Base-by-base conservation (phyloP, 2,888 invertebrate species). In the Atethmia centrago region DNA sequence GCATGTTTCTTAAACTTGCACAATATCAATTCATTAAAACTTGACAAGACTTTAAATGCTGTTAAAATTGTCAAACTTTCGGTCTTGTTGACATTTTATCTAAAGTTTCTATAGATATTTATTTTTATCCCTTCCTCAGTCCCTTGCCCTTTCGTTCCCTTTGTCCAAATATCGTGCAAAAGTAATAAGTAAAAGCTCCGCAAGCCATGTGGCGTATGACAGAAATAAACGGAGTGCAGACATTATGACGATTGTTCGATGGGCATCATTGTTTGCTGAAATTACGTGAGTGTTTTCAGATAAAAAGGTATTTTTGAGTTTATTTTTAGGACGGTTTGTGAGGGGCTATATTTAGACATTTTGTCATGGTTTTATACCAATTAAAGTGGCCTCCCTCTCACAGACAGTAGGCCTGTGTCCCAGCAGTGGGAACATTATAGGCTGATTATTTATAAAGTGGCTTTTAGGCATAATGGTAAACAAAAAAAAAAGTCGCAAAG, bases 101-200 rank as follows among this genome's bases (percentile, higher is more conserved):
- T 56, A 47, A 66, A 66, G 1, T 56, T 56, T 67, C 31, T 49
- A 36, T 16, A 42, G n/a, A 21, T 25, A 31, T 56, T 9, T 55
- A 51, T 73, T 59, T 72, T 21, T n/a, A 31, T 61, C 65, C 55
- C 9, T 47, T 61, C 28, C 42, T 31, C 14, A 25, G 16, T 58
- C 31, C 74, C 31, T 3, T 40, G 21, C 3, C 31, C 14, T 10
- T 25, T 36, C 45, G n/a, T 25, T 25, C 58, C 51, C 14, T 47
- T 76, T 76, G 76, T 76, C 55, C n/a, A 62, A 81, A 71, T 45
- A 65, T 51, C 77, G 49, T 82, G 42, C 68, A 81, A 81, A 76
- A 71, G n/a, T 81, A 75, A 84, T 69, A 53, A 61, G 45, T 19
- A 65, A 67, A 72, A 58, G n/a, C 25, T 64, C 55, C 45, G 47